Conservation (phyloP, 2,888 invertebrate species). For the Glomeris marginata region DNA sequence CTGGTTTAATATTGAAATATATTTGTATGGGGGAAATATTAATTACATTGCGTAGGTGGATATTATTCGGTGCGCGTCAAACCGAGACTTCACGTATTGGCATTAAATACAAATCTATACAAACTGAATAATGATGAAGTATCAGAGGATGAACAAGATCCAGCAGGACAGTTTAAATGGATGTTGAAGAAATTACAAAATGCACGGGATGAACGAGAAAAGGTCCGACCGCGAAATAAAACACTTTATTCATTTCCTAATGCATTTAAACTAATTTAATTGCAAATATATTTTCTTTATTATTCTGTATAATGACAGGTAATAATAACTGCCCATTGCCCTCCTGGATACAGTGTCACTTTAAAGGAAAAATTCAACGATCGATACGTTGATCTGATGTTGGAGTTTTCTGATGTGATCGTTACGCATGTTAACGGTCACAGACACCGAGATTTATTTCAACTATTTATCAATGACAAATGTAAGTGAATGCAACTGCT, state of each 20-base stretch:
- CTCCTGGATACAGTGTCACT: conserved; percentile 68
- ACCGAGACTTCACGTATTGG: conserved; percentile 4
- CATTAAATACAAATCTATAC: conserved; percentile 8
- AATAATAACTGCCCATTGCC: conserved; percentile 23
- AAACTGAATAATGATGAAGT: not conserved
- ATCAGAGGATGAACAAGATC: conserved; percentile 2
- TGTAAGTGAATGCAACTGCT: conserved; percentile 3
- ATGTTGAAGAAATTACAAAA: not conserved
- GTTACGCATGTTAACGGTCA: conserved; percentile 87
- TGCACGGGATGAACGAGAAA: not conserved
- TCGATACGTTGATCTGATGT: conserved; percentile 56
- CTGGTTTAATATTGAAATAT: too few species aligned
- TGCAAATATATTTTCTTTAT: too few species aligned
- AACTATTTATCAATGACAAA: conserved; percentile 27
- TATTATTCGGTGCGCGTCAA: conserved; percentile 6
- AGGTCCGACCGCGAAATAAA: too few species aligned
- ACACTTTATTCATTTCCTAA: too few species aligned
- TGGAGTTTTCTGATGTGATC: conserved; percentile 61
- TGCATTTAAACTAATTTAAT: too few species aligned
- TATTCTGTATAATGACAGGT: too few species aligned
- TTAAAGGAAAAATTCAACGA: conserved; percentile 60
- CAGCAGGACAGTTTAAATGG: conserved; percentile 10
- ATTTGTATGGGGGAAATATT: too few species aligned
- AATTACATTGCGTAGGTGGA: too few species aligned
- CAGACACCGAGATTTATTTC: conserved; percentile 77